Evolutionary conservation across 2,797 vertebrate genomes (phyloP).

Genomic region (Peromyscus melanophrys): DNA sequence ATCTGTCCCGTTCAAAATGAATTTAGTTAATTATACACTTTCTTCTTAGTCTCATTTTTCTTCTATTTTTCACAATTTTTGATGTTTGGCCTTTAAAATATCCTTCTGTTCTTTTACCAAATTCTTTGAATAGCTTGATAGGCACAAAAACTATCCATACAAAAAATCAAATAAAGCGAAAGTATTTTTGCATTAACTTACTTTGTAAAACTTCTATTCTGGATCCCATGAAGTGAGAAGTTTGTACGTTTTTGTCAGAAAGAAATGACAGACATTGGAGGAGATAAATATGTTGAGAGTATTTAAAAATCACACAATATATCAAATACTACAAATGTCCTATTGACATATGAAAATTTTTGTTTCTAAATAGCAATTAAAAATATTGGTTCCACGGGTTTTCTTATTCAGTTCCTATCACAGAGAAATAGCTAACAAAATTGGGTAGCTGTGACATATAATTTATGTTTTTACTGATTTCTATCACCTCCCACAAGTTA

Average conservation of each 20-base stretch:
- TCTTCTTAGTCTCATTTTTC: neutral
- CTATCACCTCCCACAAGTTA: neutral
- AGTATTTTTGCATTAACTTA: neutral
- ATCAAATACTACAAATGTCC: too few species aligned
- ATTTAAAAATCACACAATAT: neutral
- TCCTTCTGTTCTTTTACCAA: neutral
- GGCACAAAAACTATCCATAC: neutral
- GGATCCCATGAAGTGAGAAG: neutral
- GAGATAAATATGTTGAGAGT: neutral
- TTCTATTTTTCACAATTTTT: neutral
- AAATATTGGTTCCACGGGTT: neutral
- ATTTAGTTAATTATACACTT: slow-evolving; percentile 19
- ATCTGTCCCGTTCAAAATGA: slow-evolving; percentile 46
- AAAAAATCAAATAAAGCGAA: neutral
- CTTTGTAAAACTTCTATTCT: neutral
- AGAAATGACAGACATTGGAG: neutral
- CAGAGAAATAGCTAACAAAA: neutral
- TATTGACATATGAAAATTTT: neutral
- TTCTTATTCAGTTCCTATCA: neutral
- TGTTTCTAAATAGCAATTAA: neutral
- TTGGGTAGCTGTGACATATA: neutral
- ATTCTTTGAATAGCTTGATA: neutral
- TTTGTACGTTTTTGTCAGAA: neutral
- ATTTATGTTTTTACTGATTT: slow-evolving; percentile 9
- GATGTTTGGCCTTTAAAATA: neutral